These are phyloP conservation scores for Pseudomyrmex pallidus DNA, from an alignment of 1,140 invertebrate genomes.

Conservation along the genomic window DNA sequence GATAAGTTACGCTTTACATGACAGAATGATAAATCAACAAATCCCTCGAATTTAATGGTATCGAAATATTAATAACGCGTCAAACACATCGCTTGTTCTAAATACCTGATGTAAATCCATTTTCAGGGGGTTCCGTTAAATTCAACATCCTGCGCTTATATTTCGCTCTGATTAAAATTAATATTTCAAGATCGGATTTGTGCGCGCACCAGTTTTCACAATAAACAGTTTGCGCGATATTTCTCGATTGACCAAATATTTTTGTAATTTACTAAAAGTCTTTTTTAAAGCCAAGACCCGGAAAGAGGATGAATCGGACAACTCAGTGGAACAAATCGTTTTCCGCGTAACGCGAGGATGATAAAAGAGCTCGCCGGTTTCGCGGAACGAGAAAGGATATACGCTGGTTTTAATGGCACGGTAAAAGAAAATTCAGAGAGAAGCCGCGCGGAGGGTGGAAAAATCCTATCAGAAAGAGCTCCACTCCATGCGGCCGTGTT, in stretches of 20 bases:
- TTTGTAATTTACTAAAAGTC: constrained; percentile 40
- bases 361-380: constrained; percentile 31
- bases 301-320: constrained; percentile 30
- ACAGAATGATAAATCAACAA: constrained; percentile 6
- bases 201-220: neutral
- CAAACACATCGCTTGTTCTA: neutral
- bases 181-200: constrained; percentile 2
- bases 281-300: constrained; percentile 10
- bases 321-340: constrained; percentile 50
- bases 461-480: constrained; percentile 52
- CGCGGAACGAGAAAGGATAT: constrained; percentile 47
- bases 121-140: neutral
- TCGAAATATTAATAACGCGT: constrained; percentile 25
- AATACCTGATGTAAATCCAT: constrained; percentile 14
- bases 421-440: constrained; percentile 49
- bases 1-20: constrained; percentile 14
- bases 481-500: constrained; percentile 41
- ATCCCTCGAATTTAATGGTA: constrained; percentile 20
- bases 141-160: neutral
- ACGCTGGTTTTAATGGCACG: constrained; percentile 44
- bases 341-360: constrained; percentile 37
- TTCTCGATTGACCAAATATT: constrained; percentile 12
- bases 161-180: constrained; percentile 16
- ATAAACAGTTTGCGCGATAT: constrained; percentile 18
- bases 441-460: constrained; percentile 20